phyloP scores from a whole-genome alignment of 2,797 vertebrate genomes.

The Lithobates pipiens region DNA sequence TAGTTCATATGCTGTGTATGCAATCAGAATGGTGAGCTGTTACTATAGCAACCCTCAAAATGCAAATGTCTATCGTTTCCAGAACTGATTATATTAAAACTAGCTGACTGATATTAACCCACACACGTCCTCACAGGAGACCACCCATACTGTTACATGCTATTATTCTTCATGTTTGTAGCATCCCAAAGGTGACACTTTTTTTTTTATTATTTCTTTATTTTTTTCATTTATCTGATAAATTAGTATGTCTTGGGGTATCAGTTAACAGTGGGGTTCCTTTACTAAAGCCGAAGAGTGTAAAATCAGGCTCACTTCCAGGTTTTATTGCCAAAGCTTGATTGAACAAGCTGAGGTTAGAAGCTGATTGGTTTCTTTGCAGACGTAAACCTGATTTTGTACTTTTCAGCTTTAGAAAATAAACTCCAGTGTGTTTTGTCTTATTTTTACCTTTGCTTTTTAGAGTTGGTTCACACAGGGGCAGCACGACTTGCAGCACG shows the following conservation, averaged over 20 bases:
- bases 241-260: neutral
- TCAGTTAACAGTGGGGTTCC: neutral
- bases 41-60: slow-evolving; percentile 55
- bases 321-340: no score
- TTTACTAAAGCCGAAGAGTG: no score
- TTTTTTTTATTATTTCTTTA: neutral
- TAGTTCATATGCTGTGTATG: slow-evolving; percentile 12
- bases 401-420: no score
- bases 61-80: slow-evolving; percentile 52
- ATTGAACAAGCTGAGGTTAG: no score
- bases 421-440: no score
- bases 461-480: no score
- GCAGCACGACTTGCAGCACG: no score
- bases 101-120: slow-evolving; percentile 39
- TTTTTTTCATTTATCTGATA: neutral
- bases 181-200: neutral
- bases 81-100: slow-evolving; percentile 29
- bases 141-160: neutral
- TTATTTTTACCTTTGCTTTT: no score
- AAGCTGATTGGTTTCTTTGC: no score
- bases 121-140: slow-evolving; percentile 1
- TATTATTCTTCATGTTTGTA: neutral
- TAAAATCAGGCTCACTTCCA: no score
- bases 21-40: slow-evolving; percentile 32
- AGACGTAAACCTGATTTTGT: no score